A percentile compares a stretch with the other conserved stretches of the same genome.
Conservation (phyloP, 2,113 vertebrate genomes). For the Pagrus major region DNA sequence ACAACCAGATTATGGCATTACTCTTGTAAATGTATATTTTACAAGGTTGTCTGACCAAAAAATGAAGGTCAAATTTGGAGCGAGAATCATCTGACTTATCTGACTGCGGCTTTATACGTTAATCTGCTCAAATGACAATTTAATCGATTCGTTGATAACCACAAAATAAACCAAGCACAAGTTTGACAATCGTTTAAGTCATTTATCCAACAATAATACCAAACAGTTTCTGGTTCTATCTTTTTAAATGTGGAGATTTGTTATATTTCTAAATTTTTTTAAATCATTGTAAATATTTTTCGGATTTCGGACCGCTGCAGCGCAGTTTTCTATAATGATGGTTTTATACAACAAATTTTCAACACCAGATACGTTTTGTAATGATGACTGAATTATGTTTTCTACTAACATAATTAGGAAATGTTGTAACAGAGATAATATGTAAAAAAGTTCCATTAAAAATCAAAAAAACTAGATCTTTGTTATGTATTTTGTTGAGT, state of each 20-base stretch:
- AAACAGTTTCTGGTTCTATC: neutral
- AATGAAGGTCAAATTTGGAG: neutral
- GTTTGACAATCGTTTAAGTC: too few species aligned
- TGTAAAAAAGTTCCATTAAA: too few species aligned
- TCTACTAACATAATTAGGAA: too few species aligned
- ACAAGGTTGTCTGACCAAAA: neutral
- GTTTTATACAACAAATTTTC: too few species aligned
- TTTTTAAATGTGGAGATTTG: neutral
- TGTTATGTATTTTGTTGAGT: too few species aligned
- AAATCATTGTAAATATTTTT: neutral
- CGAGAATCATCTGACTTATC: neutral
- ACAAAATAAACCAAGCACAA: neutral
- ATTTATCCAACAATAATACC: neutral
- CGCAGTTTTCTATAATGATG: too few species aligned
- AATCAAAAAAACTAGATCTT: too few species aligned
- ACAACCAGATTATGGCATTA: slow-evolving; percentile 12
- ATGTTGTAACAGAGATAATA: too few species aligned
- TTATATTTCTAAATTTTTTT: neutral
- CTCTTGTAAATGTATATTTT: slow-evolving; percentile 5
- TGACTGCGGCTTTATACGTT: neutral
- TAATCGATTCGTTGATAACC: neutral
- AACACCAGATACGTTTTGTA: too few species aligned
- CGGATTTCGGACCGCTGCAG: neutral
- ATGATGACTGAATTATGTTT: too few species aligned
- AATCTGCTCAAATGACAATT: neutral